Evolutionary conservation across 2,797 vertebrate species (phyloP).

Genomic region (Bucorvus abyssinicus): DNA sequence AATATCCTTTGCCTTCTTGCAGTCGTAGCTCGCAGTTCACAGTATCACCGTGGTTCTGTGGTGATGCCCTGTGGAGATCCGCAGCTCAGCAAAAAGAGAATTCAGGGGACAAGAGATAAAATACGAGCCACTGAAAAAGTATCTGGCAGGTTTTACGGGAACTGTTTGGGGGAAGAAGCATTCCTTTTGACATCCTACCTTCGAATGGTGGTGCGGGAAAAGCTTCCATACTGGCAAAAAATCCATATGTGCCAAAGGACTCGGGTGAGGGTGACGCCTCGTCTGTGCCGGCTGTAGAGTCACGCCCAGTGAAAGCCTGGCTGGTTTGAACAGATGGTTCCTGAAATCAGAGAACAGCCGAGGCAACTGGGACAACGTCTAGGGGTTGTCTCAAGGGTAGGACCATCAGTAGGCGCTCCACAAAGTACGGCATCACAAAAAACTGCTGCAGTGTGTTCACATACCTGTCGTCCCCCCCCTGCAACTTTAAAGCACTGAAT

Average conservation of each 20-base stretch:
- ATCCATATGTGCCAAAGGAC: fast-evolving
- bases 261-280: not conserved
- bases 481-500: not conserved
- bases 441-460: not conserved
- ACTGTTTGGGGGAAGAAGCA: not conserved
- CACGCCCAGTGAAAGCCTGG: not conserved
- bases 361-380: not conserved
- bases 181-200: not conserved
- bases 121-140: not conserved
- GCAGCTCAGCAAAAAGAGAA: not conserved
- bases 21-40: not conserved
- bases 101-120: not conserved
- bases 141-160: not conserved
- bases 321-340: conserved; percentile 25
- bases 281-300: not conserved
- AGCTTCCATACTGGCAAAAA: not conserved
- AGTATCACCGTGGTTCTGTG: not conserved
- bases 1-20: not conserved
- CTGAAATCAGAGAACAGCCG: conserved; percentile 26
- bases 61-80: not conserved
- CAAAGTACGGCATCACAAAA: not conserved
- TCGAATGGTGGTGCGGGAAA: not conserved
- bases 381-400: not conserved
- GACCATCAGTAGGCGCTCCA: not conserved
- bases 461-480: not conserved